Evolutionary conservation across 2,888 invertebrate genomes (phyloP), one percentile per base, ranked within the genome.

Genomic region (Phoronis australis): DNA sequence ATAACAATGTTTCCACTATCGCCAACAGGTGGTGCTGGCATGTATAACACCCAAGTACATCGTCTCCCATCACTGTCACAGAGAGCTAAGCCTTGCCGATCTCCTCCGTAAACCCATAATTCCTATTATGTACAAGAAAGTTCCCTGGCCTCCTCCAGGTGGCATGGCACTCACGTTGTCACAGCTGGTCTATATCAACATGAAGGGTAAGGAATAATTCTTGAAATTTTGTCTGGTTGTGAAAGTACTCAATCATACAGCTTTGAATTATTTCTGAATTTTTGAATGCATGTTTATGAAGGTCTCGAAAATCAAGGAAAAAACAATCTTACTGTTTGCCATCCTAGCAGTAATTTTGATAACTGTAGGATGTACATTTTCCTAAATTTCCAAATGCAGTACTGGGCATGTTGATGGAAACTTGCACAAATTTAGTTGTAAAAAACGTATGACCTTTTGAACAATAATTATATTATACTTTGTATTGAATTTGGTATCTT

Each of bases 111-210:
- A 78, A 56, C 78, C 79, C n/a, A 75, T 79, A 50, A 68, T 79
- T 25, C 79, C 79, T 6, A 68, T 79, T 15, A 70, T 79, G 68
- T 61, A 77, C 48, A 74, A 76, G 38, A 59, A 63, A 27, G 71
- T 75, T 9, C 61, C 71, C 6, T 79, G 79, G 79, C 79, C 79
- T 2, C 79, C 79, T n/a, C 75, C 75, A 22, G 79, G 79, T 23
- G 72, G 74, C 21, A 69, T 79, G 71, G 71, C 76, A 6, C 67
- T 79, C 22, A 69, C 78, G 22, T 68, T 79, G 46, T 69, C 77
- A 44, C 76, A 75, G 42, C 69, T 78, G 12, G 69, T 78, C 48
- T 79, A 78, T 57, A 69, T 79, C 38, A 74, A 77, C 54, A 69
- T 79, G 61, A 75, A 76, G 62, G 78, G 78, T 77, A 61, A 51